A percentile compares a stretch with the other conserved stretches of the same genome.
These are phyloP conservation scores for Fratercula arctica DNA, from an alignment of 2,797 vertebrate species.

Conservation along the genomic window DNA sequence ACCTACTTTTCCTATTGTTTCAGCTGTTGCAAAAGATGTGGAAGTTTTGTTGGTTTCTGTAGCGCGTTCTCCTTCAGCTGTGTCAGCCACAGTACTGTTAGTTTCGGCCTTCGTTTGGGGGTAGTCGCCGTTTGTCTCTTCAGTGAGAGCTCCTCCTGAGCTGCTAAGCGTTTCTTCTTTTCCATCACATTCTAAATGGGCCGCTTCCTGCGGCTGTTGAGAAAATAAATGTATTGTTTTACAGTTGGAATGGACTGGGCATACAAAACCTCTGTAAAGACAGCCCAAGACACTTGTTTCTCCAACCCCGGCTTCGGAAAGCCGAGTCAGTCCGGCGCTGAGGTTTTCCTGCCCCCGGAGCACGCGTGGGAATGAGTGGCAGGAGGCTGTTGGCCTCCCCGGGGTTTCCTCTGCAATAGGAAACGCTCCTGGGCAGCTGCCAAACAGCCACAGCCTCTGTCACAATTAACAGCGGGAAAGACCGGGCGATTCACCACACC, in stretches of 20 bases:
- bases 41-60: background rate
- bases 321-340: background rate
- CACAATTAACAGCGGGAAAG: background rate
- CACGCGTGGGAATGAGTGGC: background rate
- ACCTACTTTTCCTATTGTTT: slow-evolving; percentile 19
- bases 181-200: background rate
- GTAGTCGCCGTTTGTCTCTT: background rate
- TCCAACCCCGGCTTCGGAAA: background rate
- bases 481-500: background rate
- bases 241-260: background rate
- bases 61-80: background rate
- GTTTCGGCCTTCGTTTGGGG: background rate
- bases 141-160: background rate
- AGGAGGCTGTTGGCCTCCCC: background rate
- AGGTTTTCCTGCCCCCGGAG: background rate
- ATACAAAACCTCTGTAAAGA: background rate
- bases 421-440: background rate
- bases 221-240: slow-evolving; percentile 15
- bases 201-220: slow-evolving; percentile 56
- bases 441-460: background rate
- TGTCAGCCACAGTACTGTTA: background rate
- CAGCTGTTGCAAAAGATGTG: background rate
- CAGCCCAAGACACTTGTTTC: background rate
- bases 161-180: background rate
- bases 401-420: background rate